phyloP scores from a whole-genome alignment of 2,797 vertebrate genomes.

The Coendou prehensilis region DNA sequence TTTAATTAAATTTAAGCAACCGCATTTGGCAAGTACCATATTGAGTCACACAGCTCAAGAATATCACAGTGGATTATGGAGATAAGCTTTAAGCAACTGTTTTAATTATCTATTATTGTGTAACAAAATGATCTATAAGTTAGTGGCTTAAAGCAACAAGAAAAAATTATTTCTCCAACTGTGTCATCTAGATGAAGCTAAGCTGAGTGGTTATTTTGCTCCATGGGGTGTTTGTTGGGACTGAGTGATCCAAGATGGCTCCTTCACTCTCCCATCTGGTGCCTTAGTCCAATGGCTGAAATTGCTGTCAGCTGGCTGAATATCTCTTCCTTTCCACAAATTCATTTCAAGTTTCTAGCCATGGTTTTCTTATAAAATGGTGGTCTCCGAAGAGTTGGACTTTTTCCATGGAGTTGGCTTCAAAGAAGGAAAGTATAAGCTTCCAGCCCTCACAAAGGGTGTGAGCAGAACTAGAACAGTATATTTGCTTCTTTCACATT shows the following conservation, averaged over 20 bases:
- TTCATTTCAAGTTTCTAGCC: background rate
- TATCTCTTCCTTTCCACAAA: background rate
- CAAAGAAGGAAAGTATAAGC: background rate
- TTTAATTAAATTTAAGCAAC: constrained; percentile 63
- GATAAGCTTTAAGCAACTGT: constrained; percentile 55
- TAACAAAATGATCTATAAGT: constrained; percentile 14
- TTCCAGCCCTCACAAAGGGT: background rate
- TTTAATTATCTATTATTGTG: constrained; percentile 7
- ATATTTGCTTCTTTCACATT: background rate
- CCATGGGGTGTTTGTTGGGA: background rate
- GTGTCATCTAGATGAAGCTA: background rate
- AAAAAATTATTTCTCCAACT: background rate
- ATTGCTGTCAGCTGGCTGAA: background rate
- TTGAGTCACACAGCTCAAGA: constrained; percentile 28
- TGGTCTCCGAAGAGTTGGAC: background rate
- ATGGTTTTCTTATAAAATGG: background rate
- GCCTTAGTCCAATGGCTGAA: background rate
- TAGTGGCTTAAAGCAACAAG: background rate
- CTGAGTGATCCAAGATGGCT: background rate
- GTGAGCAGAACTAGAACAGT: background rate
- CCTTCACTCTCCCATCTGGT: background rate
- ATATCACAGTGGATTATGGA: constrained; percentile 24
- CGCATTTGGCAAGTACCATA: background rate
- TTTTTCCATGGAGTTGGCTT: background rate
- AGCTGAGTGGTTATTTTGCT: background rate